A percentile compares a stretch with the other conserved stretches of the same genome.
phyloP scores from a whole-genome alignment of 2,113 vertebrate species.

The Picathartes gymnocephalus region DNA sequence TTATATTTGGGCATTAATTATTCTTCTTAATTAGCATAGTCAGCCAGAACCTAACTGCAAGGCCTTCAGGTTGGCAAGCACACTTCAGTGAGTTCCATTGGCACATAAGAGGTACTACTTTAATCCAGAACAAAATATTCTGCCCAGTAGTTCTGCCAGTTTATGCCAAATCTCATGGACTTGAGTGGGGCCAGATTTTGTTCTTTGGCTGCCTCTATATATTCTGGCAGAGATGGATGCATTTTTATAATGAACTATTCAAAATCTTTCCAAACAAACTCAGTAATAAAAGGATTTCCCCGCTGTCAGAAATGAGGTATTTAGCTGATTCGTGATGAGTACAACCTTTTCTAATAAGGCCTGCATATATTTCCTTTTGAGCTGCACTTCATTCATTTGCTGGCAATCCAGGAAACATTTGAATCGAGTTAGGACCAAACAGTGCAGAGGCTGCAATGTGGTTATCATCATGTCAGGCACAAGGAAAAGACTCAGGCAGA shows the following conservation, averaged over 20 bases:
- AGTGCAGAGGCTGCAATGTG: not conserved
- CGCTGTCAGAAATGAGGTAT: not conserved
- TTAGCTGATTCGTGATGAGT: not conserved
- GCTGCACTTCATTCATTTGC: conserved; percentile 10
- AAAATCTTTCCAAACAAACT: conserved; percentile 29
- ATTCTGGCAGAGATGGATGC: conserved; percentile 1
- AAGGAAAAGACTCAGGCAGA: conserved; percentile 2
- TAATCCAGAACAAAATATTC: not conserved
- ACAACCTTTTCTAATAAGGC: conserved; percentile 25
- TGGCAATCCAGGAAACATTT: conserved; percentile 35
- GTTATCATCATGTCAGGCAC: conserved; percentile 22
- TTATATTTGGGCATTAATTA: conserved; percentile 19
- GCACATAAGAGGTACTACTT: not conserved
- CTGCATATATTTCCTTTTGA: conserved; percentile 26
- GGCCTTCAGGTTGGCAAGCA: not conserved
- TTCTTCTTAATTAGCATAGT: not conserved
- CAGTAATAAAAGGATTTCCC: conserved; percentile 40
- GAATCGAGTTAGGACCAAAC: conserved; percentile 15
- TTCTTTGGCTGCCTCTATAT: not conserved
- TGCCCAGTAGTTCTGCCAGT: conserved; percentile 4
- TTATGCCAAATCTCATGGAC: not conserved
- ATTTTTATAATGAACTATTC: conserved; percentile 18
- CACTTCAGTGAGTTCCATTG: not conserved
- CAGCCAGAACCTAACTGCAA: not conserved
- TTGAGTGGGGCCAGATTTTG: not conserved